phyloP scores from a whole-genome alignment of 1,140 invertebrate genomes.

The Cryptotermes secundus region DNA sequence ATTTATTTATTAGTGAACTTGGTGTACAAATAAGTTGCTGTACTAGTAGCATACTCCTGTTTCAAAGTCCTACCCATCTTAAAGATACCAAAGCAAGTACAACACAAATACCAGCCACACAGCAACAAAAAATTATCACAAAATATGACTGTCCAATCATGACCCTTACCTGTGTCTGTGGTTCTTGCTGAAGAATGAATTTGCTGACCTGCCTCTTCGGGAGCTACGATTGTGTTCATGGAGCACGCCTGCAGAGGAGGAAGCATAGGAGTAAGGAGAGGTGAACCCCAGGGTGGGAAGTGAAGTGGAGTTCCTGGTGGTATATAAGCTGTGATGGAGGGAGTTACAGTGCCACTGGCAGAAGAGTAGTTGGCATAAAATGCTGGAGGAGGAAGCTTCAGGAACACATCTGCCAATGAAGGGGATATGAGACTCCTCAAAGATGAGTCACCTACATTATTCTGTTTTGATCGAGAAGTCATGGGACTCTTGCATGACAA shows the following conservation, averaged over 20 bases:
- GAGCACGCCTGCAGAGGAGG: conserved; percentile 56
- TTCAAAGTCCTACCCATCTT: no score
- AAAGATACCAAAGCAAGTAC: background rate
- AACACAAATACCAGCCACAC: conserved; percentile 7
- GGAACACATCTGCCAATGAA: conserved; percentile 20
- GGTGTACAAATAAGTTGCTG: no score
- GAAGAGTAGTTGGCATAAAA: conserved; percentile 40
- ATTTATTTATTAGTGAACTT: no score
- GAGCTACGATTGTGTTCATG: conserved; percentile 45
- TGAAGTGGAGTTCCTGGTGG: conserved; percentile 39
- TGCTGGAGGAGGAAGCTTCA: conserved; percentile 23
- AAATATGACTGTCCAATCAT: background rate
- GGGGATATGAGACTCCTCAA: conserved; percentile 28
- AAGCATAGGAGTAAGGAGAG: conserved; percentile 48
- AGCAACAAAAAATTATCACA: background rate
- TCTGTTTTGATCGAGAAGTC: background rate
- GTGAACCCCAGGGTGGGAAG: conserved; percentile 43
- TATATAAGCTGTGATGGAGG: conserved; percentile 34
- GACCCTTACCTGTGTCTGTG: background rate
- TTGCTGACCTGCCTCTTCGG: conserved; percentile 3
- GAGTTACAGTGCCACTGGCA: background rate
- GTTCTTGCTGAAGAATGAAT: background rate
- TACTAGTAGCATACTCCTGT: no score
- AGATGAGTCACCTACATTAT: conserved; percentile 19
- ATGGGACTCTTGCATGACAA: background rate